Evolutionary conservation across 2,888 invertebrate species (phyloP), one percentile per base, ranked within the genome.

Genomic region (Sinodicranocentrus sp.): DNA sequence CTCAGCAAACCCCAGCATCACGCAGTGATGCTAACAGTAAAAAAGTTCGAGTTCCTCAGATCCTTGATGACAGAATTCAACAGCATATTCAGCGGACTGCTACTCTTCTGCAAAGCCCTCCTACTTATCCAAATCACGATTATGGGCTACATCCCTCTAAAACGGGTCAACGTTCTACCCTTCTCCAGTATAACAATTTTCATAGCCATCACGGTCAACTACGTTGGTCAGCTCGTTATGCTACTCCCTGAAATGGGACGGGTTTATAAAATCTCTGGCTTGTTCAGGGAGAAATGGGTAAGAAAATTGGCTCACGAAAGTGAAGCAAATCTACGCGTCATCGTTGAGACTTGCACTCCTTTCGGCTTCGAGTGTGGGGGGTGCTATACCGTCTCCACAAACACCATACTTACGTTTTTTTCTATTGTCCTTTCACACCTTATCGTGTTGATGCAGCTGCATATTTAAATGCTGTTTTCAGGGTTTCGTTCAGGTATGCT

Each of bases 331-430:
- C 39, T 43, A 0, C 23, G n/a, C 6, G 26, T 61, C 17, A 21
- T 73, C 8, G 13, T 73, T 8, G 65, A 63, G 15, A 28, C 33
- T 13, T 75, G 75, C n/a, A 65, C 44, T 6, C 65, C 75, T 1
- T 75, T 75, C 25, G 75, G 75, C 8, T 75, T 75, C 10, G 65
- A 75, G 5, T 63, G 17, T 21, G 75, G 48, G 13, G 63, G 63
- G 1, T 65, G 75, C 26, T 75, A 52, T n/a, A 21, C 33, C 13
- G 65, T 75, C 1, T 15, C 13, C 0, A 44, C 39, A 3, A 28
- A 10, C 1, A 75, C 75, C 0, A 17, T 63, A 1, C 39, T 75
- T 0, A 75, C 75, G 19, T 63, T 65, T n/a, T 75, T 75, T 10
- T 75, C 75, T 6, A 75, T 75, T 52, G 15, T 75, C 0, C 63